Evolutionary conservation across 2,888 invertebrate species (phyloP).

Genomic region (Plagiodera versicolora): DNA sequence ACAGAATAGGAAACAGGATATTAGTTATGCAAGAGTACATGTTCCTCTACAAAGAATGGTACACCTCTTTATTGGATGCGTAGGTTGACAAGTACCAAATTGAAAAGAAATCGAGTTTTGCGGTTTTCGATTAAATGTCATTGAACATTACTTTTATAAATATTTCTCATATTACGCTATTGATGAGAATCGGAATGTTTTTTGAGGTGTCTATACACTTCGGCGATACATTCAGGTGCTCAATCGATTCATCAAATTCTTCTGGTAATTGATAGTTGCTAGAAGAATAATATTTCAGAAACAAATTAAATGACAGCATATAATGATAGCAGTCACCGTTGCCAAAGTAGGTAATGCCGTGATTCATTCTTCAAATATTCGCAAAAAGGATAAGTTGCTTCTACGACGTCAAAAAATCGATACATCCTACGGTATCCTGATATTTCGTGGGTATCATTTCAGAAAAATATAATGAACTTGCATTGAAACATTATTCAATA

Average conservation of each 20-base stretch:
- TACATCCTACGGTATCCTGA: constrained; percentile 24
- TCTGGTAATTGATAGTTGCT: not conserved
- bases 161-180: too few relatives aligned
- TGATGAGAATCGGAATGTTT: too few relatives aligned
- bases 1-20: constrained; percentile 33
- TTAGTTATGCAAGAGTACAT: constrained; percentile 34
- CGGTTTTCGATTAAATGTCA: too few relatives aligned
- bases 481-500: not conserved
- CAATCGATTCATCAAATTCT: not conserved
- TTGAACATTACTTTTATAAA: too few relatives aligned
- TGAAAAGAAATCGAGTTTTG: constrained; percentile 1
- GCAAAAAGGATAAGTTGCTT: constrained; percentile 26
- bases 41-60: constrained; percentile 29
- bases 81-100: constrained; percentile 17
- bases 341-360: constrained; percentile 1
- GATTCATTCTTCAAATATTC: constrained; percentile 29
- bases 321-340: not conserved
- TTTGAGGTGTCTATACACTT: too few relatives aligned
- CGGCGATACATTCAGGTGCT: not conserved
- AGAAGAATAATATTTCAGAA: not conserved
- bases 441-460: constrained; percentile 13
- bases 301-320: not conserved
- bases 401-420: constrained; percentile 31
- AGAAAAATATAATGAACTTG: constrained; percentile 10
- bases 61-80: constrained; percentile 26